Percentiles rank a stretch among this genome's conserved stretches.
Evolutionary conservation across 2,113 vertebrate genomes (phyloP).

Genomic region (Pseudopipra pipra): DNA sequence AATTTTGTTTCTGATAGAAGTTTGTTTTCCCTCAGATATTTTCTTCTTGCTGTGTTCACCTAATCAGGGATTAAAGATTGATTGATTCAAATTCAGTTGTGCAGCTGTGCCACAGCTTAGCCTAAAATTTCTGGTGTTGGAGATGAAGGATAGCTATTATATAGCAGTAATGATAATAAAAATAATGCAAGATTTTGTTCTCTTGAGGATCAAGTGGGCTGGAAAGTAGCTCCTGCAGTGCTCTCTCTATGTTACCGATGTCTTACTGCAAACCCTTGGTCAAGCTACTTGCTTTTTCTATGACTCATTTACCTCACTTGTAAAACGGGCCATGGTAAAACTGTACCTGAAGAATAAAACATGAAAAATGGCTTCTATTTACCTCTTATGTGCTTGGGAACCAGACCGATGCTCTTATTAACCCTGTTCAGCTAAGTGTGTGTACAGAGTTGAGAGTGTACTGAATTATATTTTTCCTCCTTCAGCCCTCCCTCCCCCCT

Average conservation of each 20-base stretch:
- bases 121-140: neutral
- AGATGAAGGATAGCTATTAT: neutral
- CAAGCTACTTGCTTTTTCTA: slow-evolving; percentile 52
- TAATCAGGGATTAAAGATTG: neutral
- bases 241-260: neutral
- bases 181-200: neutral
- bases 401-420: slow-evolving; percentile 53
- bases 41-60: neutral
- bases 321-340: neutral
- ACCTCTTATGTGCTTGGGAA: neutral
- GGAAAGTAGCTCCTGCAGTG: neutral
- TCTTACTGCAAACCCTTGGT: slow-evolving; percentile 47
- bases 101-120: neutral
- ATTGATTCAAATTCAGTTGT: neutral
- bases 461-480: neutral
- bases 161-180: neutral
- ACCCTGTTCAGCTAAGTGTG: slow-evolving; percentile 49
- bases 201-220: neutral
- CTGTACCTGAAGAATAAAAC: slow-evolving; percentile 32
- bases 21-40: slow-evolving; percentile 18
- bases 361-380: slow-evolving; percentile 67
- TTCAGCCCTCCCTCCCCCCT: neutral
- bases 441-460: neutral
- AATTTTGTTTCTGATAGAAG: slow-evolving; percentile 16
- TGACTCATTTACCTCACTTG: slow-evolving; percentile 56